Evolutionary conservation across 2,113 vertebrate genomes (phyloP).

Genomic region (Microcebus jonahi): DNA sequence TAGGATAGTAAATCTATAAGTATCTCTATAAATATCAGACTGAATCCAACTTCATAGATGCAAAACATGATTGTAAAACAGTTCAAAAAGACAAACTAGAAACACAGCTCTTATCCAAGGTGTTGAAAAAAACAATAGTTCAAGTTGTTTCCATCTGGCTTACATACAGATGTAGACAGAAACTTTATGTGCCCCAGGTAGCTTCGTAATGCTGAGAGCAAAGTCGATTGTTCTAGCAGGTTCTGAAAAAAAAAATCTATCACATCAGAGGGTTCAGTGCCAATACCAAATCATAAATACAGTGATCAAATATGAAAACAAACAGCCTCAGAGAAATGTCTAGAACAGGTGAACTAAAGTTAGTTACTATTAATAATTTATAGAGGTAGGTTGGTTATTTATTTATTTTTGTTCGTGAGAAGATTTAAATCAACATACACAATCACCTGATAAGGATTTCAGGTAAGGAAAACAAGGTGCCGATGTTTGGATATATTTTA

Average conservation of each 20-base stretch:
- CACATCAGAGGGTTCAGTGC: background rate
- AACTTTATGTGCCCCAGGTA: background rate
- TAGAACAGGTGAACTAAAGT: background rate
- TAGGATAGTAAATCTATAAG: slow-evolving; percentile 4
- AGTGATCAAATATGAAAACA: background rate
- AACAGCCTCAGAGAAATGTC: background rate
- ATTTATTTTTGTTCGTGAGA: background rate
- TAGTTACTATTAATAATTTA: background rate
- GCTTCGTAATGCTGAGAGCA: background rate
- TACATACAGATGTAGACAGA: background rate
- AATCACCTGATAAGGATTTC: background rate
- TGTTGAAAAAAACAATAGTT: background rate
- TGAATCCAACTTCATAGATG: background rate
- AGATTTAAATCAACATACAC: background rate
- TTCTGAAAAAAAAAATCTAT: slow-evolving; percentile 32
- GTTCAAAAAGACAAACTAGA: background rate
- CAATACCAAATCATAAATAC: background rate
- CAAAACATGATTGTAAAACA: background rate
- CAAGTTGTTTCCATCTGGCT: background rate
- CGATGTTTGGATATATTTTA: background rate
- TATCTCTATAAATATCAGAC: slow-evolving; percentile 1
- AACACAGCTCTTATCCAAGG: background rate
- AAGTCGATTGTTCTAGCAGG: slow-evolving; percentile 30
- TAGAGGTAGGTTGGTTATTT: background rate
- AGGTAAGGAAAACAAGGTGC: background rate